Conservation (phyloP, 2,888 invertebrate species). For the Embidobia sp. region DNA sequence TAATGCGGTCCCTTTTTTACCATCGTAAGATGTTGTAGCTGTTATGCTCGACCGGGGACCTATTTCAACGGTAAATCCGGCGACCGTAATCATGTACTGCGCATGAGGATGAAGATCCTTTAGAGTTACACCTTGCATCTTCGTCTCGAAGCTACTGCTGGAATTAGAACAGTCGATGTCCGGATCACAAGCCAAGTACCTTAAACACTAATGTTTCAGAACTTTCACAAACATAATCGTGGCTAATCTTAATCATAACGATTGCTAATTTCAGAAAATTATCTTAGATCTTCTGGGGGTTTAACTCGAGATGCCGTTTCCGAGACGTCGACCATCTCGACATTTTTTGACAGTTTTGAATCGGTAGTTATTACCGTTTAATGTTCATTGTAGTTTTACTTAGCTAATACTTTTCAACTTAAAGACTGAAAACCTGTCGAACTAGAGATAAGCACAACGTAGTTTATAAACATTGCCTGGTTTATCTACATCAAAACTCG, state of each 20-base stretch:
- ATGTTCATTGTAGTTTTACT: too few relatives aligned
- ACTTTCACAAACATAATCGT: conserved; percentile 25
- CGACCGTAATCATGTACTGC: conserved; percentile 65
- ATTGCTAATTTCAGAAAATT: conserved; percentile 4
- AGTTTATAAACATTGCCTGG: too few relatives aligned
- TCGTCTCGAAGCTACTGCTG: conserved; percentile 55
- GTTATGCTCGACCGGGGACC: conserved; percentile 61
- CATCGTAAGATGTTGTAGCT: conserved; percentile 52
- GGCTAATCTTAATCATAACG: conserved; percentile 28
- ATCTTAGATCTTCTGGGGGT: too few relatives aligned
- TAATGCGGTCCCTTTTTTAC: too few relatives aligned
- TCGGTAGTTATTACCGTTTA: too few relatives aligned
- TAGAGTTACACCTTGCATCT: conserved; percentile 42
- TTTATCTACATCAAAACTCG: too few relatives aligned
- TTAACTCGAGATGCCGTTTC: too few relatives aligned
- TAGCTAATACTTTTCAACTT: too few relatives aligned
- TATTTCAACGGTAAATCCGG: conserved; percentile 63
- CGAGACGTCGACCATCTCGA: too few relatives aligned
- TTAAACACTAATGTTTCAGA: conserved; percentile 60
- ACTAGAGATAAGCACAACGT: too few relatives aligned
- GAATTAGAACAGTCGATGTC: conserved; percentile 58
- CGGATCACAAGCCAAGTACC: conserved; percentile 63
- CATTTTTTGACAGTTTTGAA: too few relatives aligned
- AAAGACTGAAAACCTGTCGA: too few relatives aligned
- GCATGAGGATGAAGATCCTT: conserved; percentile 64